Conservation (phyloP, 2,797 vertebrate species). For the Halcyon leucocephala region DNA sequence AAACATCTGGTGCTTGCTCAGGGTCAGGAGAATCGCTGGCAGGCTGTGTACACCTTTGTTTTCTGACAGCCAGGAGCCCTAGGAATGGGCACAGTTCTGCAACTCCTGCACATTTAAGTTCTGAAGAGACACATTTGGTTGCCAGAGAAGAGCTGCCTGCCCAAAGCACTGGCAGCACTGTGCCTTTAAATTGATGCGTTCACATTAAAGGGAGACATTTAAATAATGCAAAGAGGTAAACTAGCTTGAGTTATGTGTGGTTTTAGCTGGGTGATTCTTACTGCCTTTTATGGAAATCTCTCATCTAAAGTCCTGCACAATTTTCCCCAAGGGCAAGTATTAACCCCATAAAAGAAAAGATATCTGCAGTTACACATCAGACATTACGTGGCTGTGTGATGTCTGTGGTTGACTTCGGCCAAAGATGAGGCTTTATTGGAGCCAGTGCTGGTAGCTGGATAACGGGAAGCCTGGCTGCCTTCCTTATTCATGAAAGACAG, state of each 20-base stretch:
- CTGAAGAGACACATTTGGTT: background rate
- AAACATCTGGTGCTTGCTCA: background rate
- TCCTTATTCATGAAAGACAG: background rate
- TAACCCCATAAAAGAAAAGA: slow-evolving; percentile 42
- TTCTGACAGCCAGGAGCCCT: background rate
- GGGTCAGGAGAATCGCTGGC: background rate
- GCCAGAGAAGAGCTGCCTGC: background rate
- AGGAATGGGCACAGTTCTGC: background rate
- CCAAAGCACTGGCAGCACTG: background rate
- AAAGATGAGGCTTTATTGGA: background rate
- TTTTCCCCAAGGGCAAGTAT: slow-evolving; percentile 56
- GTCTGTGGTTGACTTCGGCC: slow-evolving; percentile 34
- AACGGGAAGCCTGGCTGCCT: slow-evolving; percentile 19
- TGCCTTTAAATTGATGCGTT: slow-evolving; percentile 51
- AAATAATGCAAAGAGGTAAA: slow-evolving; percentile 73
- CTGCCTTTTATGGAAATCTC: slow-evolving; percentile 70
- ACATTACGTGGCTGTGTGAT: background rate
- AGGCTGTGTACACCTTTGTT: background rate
- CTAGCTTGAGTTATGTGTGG: slow-evolving; percentile 64
- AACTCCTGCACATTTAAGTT: background rate
- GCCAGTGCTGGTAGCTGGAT: background rate
- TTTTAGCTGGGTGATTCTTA: slow-evolving; percentile 64
- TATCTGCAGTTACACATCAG: slow-evolving; percentile 40
- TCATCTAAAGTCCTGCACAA: slow-evolving; percentile 60
- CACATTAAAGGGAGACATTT: slow-evolving; percentile 57